Evolutionary conservation across 2,113 vertebrate genomes (phyloP), one percentile per base, ranked within the genome.

Genomic region (Siniperca knerii): DNA sequence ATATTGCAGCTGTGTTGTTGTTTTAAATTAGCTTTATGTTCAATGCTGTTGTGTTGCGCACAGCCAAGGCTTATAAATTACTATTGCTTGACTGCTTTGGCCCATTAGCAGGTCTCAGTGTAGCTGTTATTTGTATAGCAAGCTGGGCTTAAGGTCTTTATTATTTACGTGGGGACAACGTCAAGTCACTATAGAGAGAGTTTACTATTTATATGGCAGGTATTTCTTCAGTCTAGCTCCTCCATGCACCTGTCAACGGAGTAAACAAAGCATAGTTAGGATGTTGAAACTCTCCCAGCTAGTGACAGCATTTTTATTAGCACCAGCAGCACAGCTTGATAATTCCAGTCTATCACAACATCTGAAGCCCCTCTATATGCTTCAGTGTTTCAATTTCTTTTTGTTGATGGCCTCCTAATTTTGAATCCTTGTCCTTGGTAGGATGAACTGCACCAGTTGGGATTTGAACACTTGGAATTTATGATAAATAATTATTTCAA

Each of bases 111-210:
- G 37, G 55, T 85, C 69, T 85, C 50, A 40, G 64, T 42, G 21
- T 81, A 54, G 76, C 78, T 86, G 65, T 85, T 89, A 68, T 81
- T 85, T 82, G 50, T 77, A 70, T 54, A 87, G 62, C 62, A 48
- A 67, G 52, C 75, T 67, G 52, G 50, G 75, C 54, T 80, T 72
- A 75, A 84, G 52, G 87, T 85, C 57, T 86, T 82, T 81, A 83
- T 81, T 72, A 78, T 80, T 84, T 82, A 69, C 20, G 23, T 42
- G 20, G 82, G 46, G 80, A 79, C 62, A 62, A 69, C 65, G 35
- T 75, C 44, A 52, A 54, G 50, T 84, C 64, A 55, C 57, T 0
- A 25, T 54, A 21, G 35, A 87, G 71, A 61, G 21, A 6, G 21
- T 62, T 82, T 20, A 11, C 69, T 37, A 16, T 65, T 75, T 65